Evolutionary conservation across 64 coral and sea anemone genomes (phyloP), one percentile per base, ranked within the genome.

Genomic region (Stichodactyla helianthus): DNA sequence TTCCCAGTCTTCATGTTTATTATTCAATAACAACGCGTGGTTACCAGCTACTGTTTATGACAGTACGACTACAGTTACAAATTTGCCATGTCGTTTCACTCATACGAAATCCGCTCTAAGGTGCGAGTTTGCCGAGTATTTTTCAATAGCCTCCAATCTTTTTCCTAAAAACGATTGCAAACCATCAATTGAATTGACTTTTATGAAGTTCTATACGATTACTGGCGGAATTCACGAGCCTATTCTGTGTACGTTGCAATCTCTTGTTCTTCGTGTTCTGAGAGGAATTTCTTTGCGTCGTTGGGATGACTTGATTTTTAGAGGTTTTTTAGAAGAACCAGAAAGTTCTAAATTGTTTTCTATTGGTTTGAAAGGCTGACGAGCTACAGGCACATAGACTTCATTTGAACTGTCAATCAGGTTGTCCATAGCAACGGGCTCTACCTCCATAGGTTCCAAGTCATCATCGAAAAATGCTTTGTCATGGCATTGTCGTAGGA

Each of bases 361-460:
- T 27, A 97, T 93, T 13, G 84, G 53, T 86, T 79, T 89, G 19
- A 97, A 27, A 85, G 94, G 94, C 27, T 91, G 89, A 17, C 90
- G 86, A 4, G 80, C 94, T 81, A 97, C 85, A 4, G 94, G 94
- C 8, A 88, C 60, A 18, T 68, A 79, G 7, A 93, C 77, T 9
- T 92, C 91, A 67, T 84, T 90, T 2, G 90, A 88, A 15, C 91
- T 90, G 82, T 90, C 88, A 84, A 97, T 92, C 18, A 15, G 54
- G 50, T 85, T 87, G 70, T 93, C 88, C 18, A 92, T 78, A 62
- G 64, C 59, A 15, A 54, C 53, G 4, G 94, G 94, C 76, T 97
- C 91, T n/a, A 87, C 85, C 8, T 97, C 94, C 59, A 92, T 97
- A 1, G 83, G 71, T 84, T 90, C 92, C 23, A 90, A 87, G n/a